Base-by-base conservation (phyloP, 1,140 invertebrate species). In the Pseudomyrmex dendroicus region DNA sequence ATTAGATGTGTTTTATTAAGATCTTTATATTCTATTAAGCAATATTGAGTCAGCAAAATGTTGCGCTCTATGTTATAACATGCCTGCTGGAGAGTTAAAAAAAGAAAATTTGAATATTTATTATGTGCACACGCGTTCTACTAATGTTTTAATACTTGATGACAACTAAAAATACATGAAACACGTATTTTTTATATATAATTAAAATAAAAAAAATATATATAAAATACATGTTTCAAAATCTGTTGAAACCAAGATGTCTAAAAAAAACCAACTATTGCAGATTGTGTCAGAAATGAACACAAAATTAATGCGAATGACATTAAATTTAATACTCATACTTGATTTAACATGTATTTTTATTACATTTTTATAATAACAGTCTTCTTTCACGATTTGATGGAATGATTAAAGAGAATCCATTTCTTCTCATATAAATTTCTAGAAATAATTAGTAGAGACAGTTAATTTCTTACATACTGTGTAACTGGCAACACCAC, bases 41-140 rank as follows among this genome's bases (percentile, higher is more conserved):
- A 35, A 35, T 35, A 35, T 35, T 35, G 35, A 35, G 35, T 35
- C 2, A 35, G 35, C 35, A 35, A 35, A 35, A 5, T 7, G 35
- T 35, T 35, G 35, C 35, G 7, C 35, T 35, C 35, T 35, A 35
- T 35, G 35, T 35, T 7, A 7, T 35, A 35, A 35, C 35, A 35
- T 35, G 35, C 5, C 35, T 35, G 35, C 35, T 35, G 35, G 35
- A 35, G 35, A 35, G 35, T 35, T 35, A 35, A 91, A 92, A 90
- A 84, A 91, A 91, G 90, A 90, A 91, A 92, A 86, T 91, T 89
- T 89, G 88, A 91, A 90, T 91, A 93, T 91, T 91, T 93, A 91
- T 92, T 92, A 86, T 54, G 46, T 83, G 66, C 70, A 83, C 25
- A 82, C 22, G 77, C 57, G 59, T 84, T 86, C 84, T 63, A 83